phyloP scores from a whole-genome alignment of 2,113 vertebrate species.

The Pleuronectes platessa region DNA sequence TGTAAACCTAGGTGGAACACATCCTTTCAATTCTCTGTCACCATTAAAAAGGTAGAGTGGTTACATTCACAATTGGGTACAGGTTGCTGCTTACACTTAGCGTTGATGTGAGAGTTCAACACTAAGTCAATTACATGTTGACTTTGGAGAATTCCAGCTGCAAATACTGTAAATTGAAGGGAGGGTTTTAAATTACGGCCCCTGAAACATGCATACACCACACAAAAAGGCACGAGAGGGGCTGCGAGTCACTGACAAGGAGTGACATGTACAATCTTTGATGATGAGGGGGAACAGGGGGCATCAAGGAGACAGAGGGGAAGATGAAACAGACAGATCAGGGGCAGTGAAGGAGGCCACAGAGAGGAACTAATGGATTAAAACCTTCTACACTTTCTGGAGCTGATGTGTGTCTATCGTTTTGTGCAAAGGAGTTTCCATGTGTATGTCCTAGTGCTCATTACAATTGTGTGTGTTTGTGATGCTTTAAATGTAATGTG shows the following conservation, averaged over 20 bases:
- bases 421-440: neutral
- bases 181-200: neutral
- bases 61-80: too few species aligned
- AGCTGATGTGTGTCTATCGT: neutral
- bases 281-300: neutral
- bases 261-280: slow-evolving; percentile 12
- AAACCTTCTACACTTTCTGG: slow-evolving; percentile 2
- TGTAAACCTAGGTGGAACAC: slow-evolving; percentile 28
- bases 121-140: too few species aligned
- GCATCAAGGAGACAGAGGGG: neutral
- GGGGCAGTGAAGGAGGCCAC: slow-evolving; percentile 16
- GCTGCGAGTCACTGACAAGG: neutral
- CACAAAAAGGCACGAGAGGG: neutral
- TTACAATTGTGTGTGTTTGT: neutral
- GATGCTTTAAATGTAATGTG: slow-evolving; percentile 23
- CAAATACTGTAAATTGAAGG: neutral
- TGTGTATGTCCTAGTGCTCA: neutral
- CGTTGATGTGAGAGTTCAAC: too few species aligned
- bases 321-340: slow-evolving; percentile 3
- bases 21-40: too few species aligned
- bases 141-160: neutral
- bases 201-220: neutral
- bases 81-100: too few species aligned
- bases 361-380: slow-evolving; percentile 31
- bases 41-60: too few species aligned